Conservation (phyloP, 2,888 invertebrate genomes). For the Monoplex corrugatus region DNA sequence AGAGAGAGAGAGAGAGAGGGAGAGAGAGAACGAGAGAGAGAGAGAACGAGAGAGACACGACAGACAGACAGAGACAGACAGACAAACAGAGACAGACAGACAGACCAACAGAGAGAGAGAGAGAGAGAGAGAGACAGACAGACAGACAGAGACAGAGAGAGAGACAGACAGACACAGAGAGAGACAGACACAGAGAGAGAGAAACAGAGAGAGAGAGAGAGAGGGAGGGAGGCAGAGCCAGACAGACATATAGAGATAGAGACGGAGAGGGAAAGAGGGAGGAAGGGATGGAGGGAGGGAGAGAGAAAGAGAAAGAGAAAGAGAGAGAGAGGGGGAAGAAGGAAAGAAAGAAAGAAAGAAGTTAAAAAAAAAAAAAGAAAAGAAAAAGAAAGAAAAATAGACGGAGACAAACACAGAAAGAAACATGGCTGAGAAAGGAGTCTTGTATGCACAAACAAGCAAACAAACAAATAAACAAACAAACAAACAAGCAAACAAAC, state of each 20-base stretch:
- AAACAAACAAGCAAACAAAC: no score
- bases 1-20: not conserved
- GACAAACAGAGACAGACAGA: not conserved
- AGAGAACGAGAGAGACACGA: not conserved
- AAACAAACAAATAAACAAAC: no score
- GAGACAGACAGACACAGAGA: constrained; percentile 3
- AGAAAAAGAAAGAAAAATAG: constrained; percentile 5
- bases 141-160: constrained; percentile 36
- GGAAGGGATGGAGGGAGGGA: not conserved
- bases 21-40: constrained; percentile 34
- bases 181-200: not conserved
- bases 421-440: not conserved
- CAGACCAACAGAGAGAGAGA: not conserved
- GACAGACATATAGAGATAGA: not conserved
- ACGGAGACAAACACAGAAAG: not conserved
- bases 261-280: not conserved
- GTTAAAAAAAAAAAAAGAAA: not conserved
- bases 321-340: not conserved
- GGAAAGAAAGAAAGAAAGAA: not conserved
- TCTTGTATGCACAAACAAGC: no score
- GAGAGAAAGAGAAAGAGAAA: not conserved
- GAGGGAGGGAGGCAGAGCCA: not conserved
- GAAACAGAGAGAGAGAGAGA: constrained; percentile 1
- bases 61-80: not conserved
- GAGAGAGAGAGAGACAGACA: not conserved